These are phyloP conservation scores for Ormyrus nitidulus DNA, from an alignment of 2,888 invertebrate species.

Conservation along the genomic window DNA sequence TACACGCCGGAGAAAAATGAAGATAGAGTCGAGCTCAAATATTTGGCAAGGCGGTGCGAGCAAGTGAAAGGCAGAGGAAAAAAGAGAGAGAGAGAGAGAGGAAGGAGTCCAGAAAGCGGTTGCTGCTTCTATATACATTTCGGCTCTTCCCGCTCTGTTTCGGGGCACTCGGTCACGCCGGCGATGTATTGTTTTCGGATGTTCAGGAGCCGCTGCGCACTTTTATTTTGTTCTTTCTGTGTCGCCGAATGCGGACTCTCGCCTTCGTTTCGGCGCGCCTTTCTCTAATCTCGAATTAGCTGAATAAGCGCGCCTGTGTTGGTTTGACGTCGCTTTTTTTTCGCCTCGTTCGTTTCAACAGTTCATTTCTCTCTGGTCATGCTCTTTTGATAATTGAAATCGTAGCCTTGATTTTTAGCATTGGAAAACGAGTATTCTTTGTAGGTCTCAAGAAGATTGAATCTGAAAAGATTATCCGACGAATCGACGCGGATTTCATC, in stretches of 20 bases:
- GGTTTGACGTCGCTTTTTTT: background rate
- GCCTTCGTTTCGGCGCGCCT: background rate
- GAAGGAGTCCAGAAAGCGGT: conserved; percentile 12
- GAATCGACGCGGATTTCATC: too few relatives aligned
- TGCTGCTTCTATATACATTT: conserved; percentile 9
- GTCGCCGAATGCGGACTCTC: conserved; percentile 3
- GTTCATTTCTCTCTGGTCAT: conserved; percentile 7
- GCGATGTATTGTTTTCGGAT: conserved; percentile 48
- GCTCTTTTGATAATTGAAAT: conserved; percentile 35
- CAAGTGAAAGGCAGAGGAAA: too few relatives aligned
- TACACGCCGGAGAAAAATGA: conserved; percentile 20
- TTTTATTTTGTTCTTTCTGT: conserved; percentile 5
- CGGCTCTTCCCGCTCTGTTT: conserved; percentile 17
- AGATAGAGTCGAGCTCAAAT: conserved; percentile 29
- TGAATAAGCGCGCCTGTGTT: conserved; percentile 16
- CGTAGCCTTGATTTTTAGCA: conserved; percentile 6
- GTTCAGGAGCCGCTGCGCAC: background rate
- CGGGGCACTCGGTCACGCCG: conserved; percentile 36
- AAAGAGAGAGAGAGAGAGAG: background rate
- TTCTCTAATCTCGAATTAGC: conserved; percentile 34
- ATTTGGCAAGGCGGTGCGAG: conserved; percentile 29
- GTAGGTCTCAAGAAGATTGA: too few relatives aligned
- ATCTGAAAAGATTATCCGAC: too few relatives aligned
- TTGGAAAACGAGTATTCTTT: too few relatives aligned
- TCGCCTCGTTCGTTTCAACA: background rate